Percentiles rank a stretch among this genome's conserved stretches.
phyloP scores from a whole-genome alignment of 2,113 vertebrate genomes.

The Pachypanchax playfairii region DNA sequence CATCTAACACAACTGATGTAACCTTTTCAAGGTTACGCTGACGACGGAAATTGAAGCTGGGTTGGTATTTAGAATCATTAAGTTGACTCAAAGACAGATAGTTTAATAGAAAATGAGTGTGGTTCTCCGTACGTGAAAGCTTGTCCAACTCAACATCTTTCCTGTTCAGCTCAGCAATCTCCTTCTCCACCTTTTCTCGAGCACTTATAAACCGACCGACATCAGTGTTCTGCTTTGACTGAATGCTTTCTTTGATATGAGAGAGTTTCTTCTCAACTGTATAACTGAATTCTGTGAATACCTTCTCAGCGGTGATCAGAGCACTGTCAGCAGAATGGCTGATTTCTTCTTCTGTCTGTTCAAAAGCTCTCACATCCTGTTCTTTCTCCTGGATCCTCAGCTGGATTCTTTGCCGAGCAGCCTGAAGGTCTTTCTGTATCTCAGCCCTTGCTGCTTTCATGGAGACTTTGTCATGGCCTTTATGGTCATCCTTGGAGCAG shows the following conservation, averaged over 20 bases:
- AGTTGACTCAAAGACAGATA: neutral
- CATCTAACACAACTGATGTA: neutral
- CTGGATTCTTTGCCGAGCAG: slow-evolving; percentile 10
- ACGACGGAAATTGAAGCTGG: neutral
- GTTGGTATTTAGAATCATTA: neutral
- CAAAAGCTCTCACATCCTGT: neutral
- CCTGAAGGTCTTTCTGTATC: neutral
- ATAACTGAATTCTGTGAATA: neutral
- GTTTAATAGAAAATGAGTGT: neutral
- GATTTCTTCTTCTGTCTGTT: neutral
- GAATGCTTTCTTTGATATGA: slow-evolving; percentile 4
- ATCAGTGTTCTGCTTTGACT: neutral
- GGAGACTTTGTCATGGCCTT: slow-evolving; percentile 13
- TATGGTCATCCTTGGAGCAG: slow-evolving; percentile 22
- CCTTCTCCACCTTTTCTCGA: neutral
- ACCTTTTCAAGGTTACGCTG: neutral
- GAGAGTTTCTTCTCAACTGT: neutral
- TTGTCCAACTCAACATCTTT: neutral
- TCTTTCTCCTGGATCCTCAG: neutral
- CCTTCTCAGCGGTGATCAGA: neutral
- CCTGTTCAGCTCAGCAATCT: neutral
- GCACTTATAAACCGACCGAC: neutral
- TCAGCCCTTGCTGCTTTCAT: slow-evolving; percentile 4
- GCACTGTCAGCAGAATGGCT: slow-evolving; percentile 5
- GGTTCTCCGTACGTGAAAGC: neutral